These are phyloP conservation scores for Cryptomyrus ogoouensis DNA, from an alignment of 2,113 vertebrate genomes.

Conservation along the genomic window DNA sequence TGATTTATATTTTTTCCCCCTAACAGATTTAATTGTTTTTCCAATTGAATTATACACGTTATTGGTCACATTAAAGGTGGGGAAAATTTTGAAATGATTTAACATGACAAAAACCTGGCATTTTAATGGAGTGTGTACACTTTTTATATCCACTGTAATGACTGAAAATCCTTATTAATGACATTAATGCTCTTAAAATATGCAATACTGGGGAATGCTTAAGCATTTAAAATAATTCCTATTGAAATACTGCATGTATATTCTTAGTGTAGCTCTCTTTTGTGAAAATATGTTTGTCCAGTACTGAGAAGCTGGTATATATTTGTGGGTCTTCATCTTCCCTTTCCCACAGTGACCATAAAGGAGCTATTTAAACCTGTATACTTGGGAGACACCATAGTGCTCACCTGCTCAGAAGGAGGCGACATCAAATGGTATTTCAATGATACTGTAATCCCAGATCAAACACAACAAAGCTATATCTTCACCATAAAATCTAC, in stretches of 20 bases:
- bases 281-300: no score
- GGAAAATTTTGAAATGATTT: no score
- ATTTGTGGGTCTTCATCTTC: not conserved
- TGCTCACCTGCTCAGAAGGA: not conserved
- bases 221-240: not conserved
- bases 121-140: no score
- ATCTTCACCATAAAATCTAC: not conserved
- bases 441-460: not conserved
- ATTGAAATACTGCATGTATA: not conserved
- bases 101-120: no score
- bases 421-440: not conserved
- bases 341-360: not conserved
- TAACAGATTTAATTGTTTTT: no score
- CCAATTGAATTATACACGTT: no score
- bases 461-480: not conserved
- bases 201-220: not conserved
- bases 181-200: not conserved
- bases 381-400: not conserved
- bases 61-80: no score
- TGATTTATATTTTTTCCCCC: no score
- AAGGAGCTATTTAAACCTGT: not conserved
- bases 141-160: no score
- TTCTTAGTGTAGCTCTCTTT: no score
- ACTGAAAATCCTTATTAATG: not conserved
- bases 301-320: no score